These are phyloP conservation scores for Cinara cedri DNA, from an alignment of 2,888 invertebrate genomes.

Conservation along the genomic window DNA sequence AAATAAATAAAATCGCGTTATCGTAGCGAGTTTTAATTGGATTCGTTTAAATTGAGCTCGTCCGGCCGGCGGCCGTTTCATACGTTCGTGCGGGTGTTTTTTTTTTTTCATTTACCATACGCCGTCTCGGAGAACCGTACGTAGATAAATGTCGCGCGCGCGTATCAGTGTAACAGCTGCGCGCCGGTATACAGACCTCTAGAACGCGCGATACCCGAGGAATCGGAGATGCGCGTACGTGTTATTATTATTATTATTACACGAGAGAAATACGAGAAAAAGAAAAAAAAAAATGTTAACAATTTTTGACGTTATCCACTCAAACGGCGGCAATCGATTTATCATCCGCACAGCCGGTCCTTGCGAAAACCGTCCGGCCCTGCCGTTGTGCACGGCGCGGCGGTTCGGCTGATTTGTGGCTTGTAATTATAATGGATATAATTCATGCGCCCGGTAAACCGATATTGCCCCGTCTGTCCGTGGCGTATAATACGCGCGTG, in stretches of 20 bases:
- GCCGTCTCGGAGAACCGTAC: not conserved
- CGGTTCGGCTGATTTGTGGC: slow-evolving; percentile 46
- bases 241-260: too few relatives aligned
- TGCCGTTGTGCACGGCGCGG: not conserved
- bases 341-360: slow-evolving; percentile 47
- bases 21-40: too few relatives aligned
- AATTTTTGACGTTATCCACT: slow-evolving; percentile 54
- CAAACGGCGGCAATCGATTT: slow-evolving; percentile 54
- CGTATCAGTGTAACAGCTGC: too few relatives aligned
- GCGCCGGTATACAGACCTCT: too few relatives aligned
- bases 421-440: slow-evolving; percentile 56
- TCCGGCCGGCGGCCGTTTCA: too few relatives aligned
- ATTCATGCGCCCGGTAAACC: slow-evolving; percentile 49
- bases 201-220: slow-evolving; percentile 32
- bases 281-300: slow-evolving; percentile 17
- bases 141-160: not conserved
- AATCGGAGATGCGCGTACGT: too few relatives aligned
- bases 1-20: too few relatives aligned
- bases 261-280: not conserved
- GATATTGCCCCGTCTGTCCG: slow-evolving; percentile 52
- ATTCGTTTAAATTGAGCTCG: too few relatives aligned
- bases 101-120: not conserved
- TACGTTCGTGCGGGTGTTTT: too few relatives aligned
- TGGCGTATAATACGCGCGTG: not conserved
- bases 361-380: slow-evolving; percentile 49